A percentile compares a stretch with the other conserved stretches of the same genome.
These are phyloP conservation scores for Aleiodes leptofemur DNA, from an alignment of 2,888 invertebrate genomes.

Conservation along the genomic window DNA sequence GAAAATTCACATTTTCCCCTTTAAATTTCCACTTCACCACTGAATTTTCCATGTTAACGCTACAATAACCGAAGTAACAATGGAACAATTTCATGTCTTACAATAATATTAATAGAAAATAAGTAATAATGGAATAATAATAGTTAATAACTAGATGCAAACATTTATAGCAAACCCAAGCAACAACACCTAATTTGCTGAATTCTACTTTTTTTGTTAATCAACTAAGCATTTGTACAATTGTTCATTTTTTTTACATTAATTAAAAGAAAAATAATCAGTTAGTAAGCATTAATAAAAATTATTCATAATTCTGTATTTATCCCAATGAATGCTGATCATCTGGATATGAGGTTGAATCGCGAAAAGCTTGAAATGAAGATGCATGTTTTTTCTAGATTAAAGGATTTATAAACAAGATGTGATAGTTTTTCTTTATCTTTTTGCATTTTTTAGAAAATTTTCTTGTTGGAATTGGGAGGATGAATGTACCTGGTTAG, in stretches of 20 bases:
- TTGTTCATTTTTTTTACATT: neutral
- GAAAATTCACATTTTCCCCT: constrained; percentile 40
- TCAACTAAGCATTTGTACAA: constrained; percentile 9
- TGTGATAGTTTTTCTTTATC: constrained; percentile 14
- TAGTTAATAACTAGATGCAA: neutral
- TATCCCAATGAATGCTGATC: neutral
- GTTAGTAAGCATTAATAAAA: neutral
- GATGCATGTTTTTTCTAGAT: neutral
- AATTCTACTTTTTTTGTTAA: neutral
- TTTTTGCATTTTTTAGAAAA: neutral
- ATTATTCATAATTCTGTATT: neutral
- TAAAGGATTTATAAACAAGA: neutral
- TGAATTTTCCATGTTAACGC: too few species aligned
- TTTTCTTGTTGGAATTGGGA: constrained; percentile 23
- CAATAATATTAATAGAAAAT: too few species aligned
- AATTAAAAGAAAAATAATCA: neutral
- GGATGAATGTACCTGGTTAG: constrained; percentile 78
- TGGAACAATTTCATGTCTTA: too few species aligned
- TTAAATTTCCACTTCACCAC: too few species aligned
- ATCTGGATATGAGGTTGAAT: neutral
- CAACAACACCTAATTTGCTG: neutral
- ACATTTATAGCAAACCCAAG: constrained; percentile 21
- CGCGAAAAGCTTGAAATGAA: constrained; percentile 9
- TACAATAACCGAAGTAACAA: too few species aligned
- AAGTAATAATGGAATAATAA: constrained; percentile 52